Evolutionary conservation across 2,113 vertebrate species (phyloP), one percentile per base, ranked within the genome.

Genomic region (Raja brachyura): DNA sequence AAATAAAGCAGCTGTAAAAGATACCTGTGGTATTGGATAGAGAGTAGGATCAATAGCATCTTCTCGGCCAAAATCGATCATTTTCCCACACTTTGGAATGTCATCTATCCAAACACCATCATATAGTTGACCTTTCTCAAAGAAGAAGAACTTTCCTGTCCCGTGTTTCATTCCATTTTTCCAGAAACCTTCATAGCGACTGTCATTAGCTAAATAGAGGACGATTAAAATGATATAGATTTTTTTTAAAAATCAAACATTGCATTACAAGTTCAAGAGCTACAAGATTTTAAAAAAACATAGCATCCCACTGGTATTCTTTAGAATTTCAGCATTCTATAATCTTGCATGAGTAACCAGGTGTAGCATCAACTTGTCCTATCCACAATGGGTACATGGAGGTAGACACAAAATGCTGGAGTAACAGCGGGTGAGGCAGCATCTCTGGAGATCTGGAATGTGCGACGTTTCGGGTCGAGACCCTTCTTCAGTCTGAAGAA

Each of bases 21-120:
- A 13, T 96, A 99, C 98, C 98, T 98, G 94, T 93, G 98, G 98
- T 94, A 99, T 97, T 33, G 96, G 97, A 94, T 96, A 97, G 61
- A 94, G 94, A 9, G 97, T 93, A 28, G 97, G 96, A 5, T 75
- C 75, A 0, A 96, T 94, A 73, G 97, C 97, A n/a, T 96, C 94
- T 0, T 97, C 95, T 33, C 96, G 96, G 75, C 94, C 95, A 33
- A 96, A 97, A 94, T 99, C 97, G 2, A 95, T 96, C 95, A 99
- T 93, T 5, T 95, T 97, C 88, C 98, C 99, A 93, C 96, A 98
- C 94, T 97, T 99, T 1, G 98, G 95, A 28, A 96, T 90, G 10
- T 97, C 96, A 5, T 97, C 95, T 77, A 96, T 95, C 98, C 99
- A 99, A 93, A 97, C 93, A 48, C 98, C 98, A 94, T 98, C 96